These are phyloP conservation scores for Crotophaga sulcirostris DNA, from an alignment of 2,113 vertebrate species.

Conservation along the genomic window DNA sequence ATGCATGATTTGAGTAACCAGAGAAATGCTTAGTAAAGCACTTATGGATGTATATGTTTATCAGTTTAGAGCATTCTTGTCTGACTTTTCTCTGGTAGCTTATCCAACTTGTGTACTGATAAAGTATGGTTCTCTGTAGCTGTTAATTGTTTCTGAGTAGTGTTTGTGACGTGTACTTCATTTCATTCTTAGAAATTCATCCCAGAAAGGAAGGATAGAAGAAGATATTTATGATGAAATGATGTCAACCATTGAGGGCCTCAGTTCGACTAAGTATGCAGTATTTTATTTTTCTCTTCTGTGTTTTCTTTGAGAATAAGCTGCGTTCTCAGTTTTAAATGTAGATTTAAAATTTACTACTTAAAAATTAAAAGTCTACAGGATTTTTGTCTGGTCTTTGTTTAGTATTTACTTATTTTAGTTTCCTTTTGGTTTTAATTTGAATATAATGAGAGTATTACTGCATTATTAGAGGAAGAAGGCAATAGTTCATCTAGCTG, in stretches of 20 bases:
- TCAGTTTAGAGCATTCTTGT: neutral
- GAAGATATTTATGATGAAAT: constrained; percentile 93
- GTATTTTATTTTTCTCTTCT: neutral
- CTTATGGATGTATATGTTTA: neutral
- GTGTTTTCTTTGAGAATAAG: neutral
- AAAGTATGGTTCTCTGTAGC: neutral
- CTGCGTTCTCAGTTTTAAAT: neutral
- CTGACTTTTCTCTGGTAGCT: neutral
- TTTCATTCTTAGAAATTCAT: constrained; percentile 80
- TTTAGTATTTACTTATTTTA: neutral
- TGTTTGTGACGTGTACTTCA: constrained; percentile 14
- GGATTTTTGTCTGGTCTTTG: neutral
- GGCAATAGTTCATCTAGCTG: neutral
- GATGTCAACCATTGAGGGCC: constrained; percentile 93
- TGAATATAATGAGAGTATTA: neutral
- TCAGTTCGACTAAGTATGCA: constrained; percentile 88
- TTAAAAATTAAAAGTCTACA: neutral
- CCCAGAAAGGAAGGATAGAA: constrained; percentile 91
- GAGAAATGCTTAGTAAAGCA: neutral
- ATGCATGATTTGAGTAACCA: neutral
- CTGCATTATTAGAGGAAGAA: neutral
- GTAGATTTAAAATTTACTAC: neutral
- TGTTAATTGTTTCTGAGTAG: neutral
- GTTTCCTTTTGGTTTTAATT: neutral
- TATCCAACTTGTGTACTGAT: neutral